Conservation (phyloP, 2,113 vertebrate species). For the Chelonoidis abingdonii region DNA sequence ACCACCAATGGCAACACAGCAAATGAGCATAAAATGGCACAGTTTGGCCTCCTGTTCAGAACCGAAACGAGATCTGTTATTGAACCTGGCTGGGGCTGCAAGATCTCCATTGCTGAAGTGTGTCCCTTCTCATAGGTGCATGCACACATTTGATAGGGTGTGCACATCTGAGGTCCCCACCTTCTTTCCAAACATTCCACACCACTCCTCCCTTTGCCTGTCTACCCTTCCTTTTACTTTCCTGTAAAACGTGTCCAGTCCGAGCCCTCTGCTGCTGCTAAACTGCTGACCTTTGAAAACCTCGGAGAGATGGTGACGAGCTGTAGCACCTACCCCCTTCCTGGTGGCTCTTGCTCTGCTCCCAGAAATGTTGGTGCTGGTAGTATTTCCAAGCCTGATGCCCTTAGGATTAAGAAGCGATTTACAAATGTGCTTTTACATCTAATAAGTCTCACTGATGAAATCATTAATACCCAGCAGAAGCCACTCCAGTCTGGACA, state of each 20-base stretch:
- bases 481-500: background rate
- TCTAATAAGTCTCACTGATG: background rate
- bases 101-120: background rate
- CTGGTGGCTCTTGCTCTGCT: background rate
- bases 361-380: background rate
- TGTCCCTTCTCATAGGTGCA: background rate
- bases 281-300: background rate
- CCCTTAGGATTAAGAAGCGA: background rate
- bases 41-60: background rate
- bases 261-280: background rate
- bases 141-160: background rate
- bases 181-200: background rate
- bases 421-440: background rate
- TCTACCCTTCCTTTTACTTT: background rate
- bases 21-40: background rate
- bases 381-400: background rate
- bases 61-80: background rate
- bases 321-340: background rate
- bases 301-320: background rate
- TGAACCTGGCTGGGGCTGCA: background rate
- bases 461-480: background rate
- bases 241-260: background rate
- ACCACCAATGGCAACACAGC: background rate
- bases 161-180: background rate
- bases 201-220: background rate